Percentiles rank a stretch among this genome's conserved stretches.
These are phyloP conservation scores for Hydrochoerus hydrochaeris DNA, from an alignment of 2,113 vertebrate genomes.

Conservation along the genomic window DNA sequence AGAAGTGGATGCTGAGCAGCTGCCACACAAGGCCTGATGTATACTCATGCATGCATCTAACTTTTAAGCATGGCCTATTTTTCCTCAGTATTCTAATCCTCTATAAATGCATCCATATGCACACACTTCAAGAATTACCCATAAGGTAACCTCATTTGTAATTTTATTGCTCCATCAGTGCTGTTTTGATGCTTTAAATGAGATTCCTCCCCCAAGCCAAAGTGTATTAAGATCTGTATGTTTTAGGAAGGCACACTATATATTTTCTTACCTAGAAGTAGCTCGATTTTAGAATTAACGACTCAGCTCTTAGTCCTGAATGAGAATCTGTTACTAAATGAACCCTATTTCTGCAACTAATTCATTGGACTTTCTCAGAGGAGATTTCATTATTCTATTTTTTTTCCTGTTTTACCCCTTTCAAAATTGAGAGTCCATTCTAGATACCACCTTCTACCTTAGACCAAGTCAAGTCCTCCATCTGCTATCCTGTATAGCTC, in stretches of 20 bases:
- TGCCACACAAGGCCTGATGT: neutral
- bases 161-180: constrained; percentile 43
- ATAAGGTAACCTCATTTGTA: constrained; percentile 6
- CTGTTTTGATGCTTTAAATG: constrained; percentile 40
- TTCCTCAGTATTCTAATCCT: neutral
- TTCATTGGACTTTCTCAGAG: constrained; percentile 34
- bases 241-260: neutral
- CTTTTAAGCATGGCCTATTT: neutral
- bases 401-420: constrained; percentile 15
- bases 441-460: constrained; percentile 5
- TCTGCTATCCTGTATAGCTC: neutral
- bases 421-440: constrained; percentile 44
- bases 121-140: constrained; percentile 35
- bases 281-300: constrained; percentile 39
- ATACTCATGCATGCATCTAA: neutral
- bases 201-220: neutral
- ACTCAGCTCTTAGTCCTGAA: constrained; percentile 35
- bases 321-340: constrained; percentile 31
- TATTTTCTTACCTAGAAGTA: constrained; percentile 54
- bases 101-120: neutral
- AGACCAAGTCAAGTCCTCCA: neutral
- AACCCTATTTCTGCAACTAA: neutral
- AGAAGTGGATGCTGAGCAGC: constrained; percentile 10
- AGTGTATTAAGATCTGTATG: neutral
- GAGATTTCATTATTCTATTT: constrained; percentile 33